Evolutionary conservation across 2,888 invertebrate species (phyloP), one percentile per base, ranked within the genome.

Genomic region (Ethmia dodecea): DNA sequence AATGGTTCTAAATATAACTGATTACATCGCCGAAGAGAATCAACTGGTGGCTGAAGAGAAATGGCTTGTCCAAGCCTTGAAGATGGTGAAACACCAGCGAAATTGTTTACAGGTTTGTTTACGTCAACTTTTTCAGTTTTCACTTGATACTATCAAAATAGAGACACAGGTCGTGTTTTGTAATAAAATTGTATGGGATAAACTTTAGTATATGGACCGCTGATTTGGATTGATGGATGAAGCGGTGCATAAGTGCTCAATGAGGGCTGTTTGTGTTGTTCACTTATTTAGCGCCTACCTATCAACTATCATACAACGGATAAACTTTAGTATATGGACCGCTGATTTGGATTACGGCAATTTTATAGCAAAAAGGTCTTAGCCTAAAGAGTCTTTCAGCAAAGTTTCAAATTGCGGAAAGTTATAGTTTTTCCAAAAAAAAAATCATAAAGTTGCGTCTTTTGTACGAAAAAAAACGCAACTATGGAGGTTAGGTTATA

Each of bases 1-100:
- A n/a, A n/a, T n/a, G n/a, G n/a, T n/a, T n/a, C n/a, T n/a, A n/a
- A n/a, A n/a, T n/a, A n/a, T n/a, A n/a, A n/a, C n/a, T n/a, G n/a
- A n/a, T n/a, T n/a, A 57, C 4, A 54, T 74, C 18, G 65, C 73
- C 0, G 64, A 71, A 45, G 77, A 81, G 51, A 47, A 60, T 4
- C 76, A 79, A 40, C 54, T 83, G n/a, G 42, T 71, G 5, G 61
- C 70, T 1, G 77, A 83, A 50, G 69, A 78, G 33, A 72, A 68
- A 49, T 81, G 76, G 76, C 65, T 83, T 16, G 44, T 71, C 3
- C 59, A 69, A 1, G 55, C 74, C 0, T 45, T 83, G 9, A 57
- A 49, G 10, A 67, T 61, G 39, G 54, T 81, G 3, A 74, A 65
- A 42, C 53, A 58, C 5, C 74, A 80, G 43, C 55, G 68, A 16